Evolutionary conservation across 2,113 vertebrate genomes (phyloP).

Genomic region (Vidua macroura): DNA sequence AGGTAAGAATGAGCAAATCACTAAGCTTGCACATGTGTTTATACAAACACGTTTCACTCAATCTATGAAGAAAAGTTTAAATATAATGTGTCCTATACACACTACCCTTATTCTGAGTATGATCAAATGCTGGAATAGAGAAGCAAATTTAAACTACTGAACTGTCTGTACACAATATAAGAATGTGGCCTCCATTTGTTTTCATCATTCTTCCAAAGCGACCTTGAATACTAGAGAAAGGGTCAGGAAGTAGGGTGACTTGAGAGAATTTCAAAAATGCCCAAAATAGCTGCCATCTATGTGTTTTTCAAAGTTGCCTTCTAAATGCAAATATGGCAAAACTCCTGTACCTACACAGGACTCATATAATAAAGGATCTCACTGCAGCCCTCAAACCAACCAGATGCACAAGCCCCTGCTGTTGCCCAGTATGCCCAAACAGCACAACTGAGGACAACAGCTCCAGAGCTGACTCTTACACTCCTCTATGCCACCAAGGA

Average conservation of each 20-base stretch:
- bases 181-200: background rate
- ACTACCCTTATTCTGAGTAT: background rate
- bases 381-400: background rate
- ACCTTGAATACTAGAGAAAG: background rate
- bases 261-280: background rate
- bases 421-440: rapidly evolving
- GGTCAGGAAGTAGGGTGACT: background rate
- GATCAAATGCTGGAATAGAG: background rate
- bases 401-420: background rate
- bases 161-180: background rate
- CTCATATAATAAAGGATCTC: background rate
- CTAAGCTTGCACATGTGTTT: background rate
- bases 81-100: background rate
- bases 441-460: background rate
- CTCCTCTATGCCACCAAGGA: rapidly evolving
- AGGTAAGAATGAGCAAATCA: background rate
- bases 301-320: background rate
- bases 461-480: background rate
- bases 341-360: background rate
- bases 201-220: background rate
- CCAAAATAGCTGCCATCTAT: background rate
- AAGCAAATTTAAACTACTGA: background rate
- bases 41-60: background rate
- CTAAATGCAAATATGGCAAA: background rate
- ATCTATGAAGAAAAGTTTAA: background rate